Conservation (phyloP, 1,140 invertebrate genomes). For the Temnothorax longispinosus region DNA sequence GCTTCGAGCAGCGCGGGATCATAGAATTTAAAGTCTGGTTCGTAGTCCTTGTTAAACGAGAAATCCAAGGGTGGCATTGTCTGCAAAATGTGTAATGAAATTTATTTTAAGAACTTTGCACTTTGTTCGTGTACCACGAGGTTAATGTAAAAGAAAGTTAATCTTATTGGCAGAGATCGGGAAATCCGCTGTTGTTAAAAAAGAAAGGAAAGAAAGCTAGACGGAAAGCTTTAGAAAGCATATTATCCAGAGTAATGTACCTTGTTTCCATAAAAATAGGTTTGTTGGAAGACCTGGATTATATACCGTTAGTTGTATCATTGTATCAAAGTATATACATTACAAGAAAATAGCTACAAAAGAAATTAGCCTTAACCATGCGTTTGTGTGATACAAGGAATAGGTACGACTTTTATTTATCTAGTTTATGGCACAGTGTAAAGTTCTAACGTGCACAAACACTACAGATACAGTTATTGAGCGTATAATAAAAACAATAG, state of each 20-base stretch:
- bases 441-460: conserved; percentile 21
- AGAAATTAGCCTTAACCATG: conserved; percentile 32
- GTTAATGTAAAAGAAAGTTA: conserved; percentile 54
- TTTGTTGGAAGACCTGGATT: conserved; percentile 58
- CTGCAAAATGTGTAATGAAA: conserved; percentile 85
- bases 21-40: conserved; percentile 97
- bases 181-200: conserved; percentile 19
- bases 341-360: conserved; percentile 51
- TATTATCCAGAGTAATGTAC: conserved; percentile 48
- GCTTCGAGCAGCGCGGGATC: conserved; percentile 95
- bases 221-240: not conserved
- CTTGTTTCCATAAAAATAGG: conserved; percentile 65
- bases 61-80: conserved; percentile 94
- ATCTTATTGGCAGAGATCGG: conserved; percentile 16
- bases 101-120: conserved; percentile 8
- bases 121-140: not conserved
- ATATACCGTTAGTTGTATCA: conserved; percentile 29
- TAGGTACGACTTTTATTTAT: conserved; percentile 35
- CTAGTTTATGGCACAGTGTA: not conserved
- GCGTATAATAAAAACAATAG: not conserved
- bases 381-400: not conserved
- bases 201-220: conserved; percentile 1
- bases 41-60: conserved; percentile 96
- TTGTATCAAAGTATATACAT: conserved; percentile 13
- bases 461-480: conserved; percentile 9